Evolutionary conservation across 2,888 invertebrate genomes (phyloP).

Genomic region (Villa cingulata): DNA sequence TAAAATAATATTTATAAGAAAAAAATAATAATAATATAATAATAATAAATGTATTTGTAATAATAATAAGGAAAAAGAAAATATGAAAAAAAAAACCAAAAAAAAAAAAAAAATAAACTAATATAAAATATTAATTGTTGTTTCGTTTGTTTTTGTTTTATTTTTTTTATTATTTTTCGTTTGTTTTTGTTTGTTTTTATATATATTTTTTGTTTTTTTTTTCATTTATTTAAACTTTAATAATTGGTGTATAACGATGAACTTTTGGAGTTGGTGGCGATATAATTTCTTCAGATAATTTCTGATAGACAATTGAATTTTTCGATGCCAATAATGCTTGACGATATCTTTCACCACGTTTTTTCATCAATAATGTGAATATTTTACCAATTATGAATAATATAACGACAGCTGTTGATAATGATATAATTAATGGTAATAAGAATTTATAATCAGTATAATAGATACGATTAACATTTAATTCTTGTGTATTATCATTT

Average conservation of each 20-base stretch:
- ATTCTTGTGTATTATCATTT: conserved; percentile 20
- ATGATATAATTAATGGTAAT: conserved; percentile 43
- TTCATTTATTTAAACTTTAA: conserved; percentile 31
- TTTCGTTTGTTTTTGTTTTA: too few species aligned
- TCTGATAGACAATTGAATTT: conserved; percentile 55
- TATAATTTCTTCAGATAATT: conserved; percentile 60
- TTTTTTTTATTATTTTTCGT: too few species aligned
- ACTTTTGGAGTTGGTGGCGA: conserved; percentile 55
- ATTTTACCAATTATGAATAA: conserved; percentile 42
- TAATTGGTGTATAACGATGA: conserved; percentile 48
- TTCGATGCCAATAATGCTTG: conserved; percentile 35
- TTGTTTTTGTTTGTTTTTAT: too few species aligned
- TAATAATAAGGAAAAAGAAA: too few species aligned
- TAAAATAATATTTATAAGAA: too few species aligned
- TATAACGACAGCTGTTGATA: conserved; percentile 42
- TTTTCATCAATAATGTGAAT: conserved; percentile 40
- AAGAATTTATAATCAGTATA: conserved; percentile 41
- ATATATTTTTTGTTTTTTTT: neutral
- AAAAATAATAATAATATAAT: too few species aligned
- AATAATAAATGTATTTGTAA: too few species aligned
- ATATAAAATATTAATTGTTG: too few species aligned
- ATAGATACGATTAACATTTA: conserved; percentile 19
- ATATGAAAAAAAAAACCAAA: too few species aligned
- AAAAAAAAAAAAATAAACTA: too few species aligned
- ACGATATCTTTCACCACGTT: conserved; percentile 37